A percentile compares a stretch with the other conserved stretches of the same genome.
Evolutionary conservation across 1,140 invertebrate species (phyloP).

Genomic region (Eupristina koningsbergeri): DNA sequence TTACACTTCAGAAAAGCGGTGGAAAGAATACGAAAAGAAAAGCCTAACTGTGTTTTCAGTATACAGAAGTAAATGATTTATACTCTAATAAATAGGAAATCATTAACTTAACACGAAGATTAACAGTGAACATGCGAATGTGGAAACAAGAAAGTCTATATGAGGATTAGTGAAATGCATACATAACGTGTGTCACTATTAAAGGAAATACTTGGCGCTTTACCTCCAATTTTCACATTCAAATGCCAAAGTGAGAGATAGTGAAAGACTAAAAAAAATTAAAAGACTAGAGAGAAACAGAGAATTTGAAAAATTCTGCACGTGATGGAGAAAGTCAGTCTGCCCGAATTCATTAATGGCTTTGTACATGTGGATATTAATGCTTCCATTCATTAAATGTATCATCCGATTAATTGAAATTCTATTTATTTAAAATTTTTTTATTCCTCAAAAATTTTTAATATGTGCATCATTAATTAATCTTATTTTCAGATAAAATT

Average conservation of each 20-base stretch:
- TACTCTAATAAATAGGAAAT: conserved; percentile 3
- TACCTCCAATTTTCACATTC: no score
- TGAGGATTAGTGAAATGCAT: neutral
- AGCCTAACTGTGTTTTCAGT: neutral
- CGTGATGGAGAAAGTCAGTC: neutral
- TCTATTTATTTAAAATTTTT: no score
- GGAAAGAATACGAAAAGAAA: neutral
- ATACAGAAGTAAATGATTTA: neutral
- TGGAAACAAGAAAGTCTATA: conserved; percentile 1
- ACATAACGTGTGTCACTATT: no score
- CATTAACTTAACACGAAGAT: neutral
- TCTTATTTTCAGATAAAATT: no score
- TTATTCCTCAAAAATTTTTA: no score
- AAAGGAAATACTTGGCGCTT: no score
- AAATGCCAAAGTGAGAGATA: neutral
- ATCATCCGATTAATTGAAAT: no score
- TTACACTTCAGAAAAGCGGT: neutral
- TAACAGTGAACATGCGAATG: neutral
- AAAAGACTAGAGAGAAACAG: neutral
- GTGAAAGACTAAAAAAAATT: neutral
- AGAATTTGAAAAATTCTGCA: neutral
- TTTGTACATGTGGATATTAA: no score
- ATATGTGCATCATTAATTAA: no score
- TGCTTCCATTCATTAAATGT: no score
- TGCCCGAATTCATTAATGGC: no score